Percentiles rank a stretch among this genome's conserved stretches.
These are phyloP conservation scores for Aurelia sp. DNA, from an alignment of 30 jellyfish, hydroid and myxozoan genomes.

Conservation along the genomic window DNA sequence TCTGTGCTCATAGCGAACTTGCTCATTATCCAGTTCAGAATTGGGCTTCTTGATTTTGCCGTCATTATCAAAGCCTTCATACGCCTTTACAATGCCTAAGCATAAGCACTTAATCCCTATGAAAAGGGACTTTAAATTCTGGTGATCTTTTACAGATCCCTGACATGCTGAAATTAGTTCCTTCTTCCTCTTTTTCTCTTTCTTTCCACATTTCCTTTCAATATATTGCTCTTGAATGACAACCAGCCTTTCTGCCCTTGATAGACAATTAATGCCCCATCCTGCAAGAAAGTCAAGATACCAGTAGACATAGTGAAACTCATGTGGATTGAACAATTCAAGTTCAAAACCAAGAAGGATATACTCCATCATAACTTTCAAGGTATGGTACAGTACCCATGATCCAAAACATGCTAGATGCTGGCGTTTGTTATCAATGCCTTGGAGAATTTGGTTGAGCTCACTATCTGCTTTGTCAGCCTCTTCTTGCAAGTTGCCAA, in stretches of 20 bases:
- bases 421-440: constrained; percentile 86
- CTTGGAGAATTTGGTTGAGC: constrained; percentile 66
- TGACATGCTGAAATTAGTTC: constrained; percentile 67
- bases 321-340: constrained; percentile 92
- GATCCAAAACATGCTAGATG: constrained; percentile 96
- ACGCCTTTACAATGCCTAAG: constrained; percentile 77
- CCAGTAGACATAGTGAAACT: constrained; percentile 94
- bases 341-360: constrained; percentile 88
- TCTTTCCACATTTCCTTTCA: constrained; percentile 89
- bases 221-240: constrained; percentile 82
- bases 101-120: constrained; percentile 78
- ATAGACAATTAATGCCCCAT: constrained; percentile 92
- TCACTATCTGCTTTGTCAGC: constrained; percentile 96
- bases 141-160: constrained; percentile 74
- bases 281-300: constrained; percentile 84
- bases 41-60: constrained; percentile 78
- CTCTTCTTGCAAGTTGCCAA: constrained; percentile 89
- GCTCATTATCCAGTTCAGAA: constrained; percentile 79
- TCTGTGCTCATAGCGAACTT: constrained; percentile 91
- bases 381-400: constrained; percentile 91
- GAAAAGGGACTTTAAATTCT: constrained; percentile 48
- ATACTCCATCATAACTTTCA: constrained; percentile 82
- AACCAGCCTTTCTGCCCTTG: constrained; percentile 85
- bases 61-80: constrained; percentile 90
- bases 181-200: constrained; percentile 80